Evolutionary conservation across 2,888 invertebrate genomes (phyloP).

Genomic region (Papilio demoleus): DNA sequence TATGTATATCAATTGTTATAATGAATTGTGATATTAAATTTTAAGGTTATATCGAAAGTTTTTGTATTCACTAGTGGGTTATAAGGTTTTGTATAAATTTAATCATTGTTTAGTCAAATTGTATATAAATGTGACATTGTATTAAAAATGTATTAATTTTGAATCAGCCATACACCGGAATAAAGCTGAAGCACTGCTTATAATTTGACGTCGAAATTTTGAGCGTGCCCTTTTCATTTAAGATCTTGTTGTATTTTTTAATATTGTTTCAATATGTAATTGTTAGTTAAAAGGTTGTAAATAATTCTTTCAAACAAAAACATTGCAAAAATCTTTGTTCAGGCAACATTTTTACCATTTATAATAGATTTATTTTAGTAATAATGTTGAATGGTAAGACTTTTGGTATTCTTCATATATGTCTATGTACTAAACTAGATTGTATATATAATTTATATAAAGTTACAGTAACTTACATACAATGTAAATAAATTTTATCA

Average conservation of each 20-base stretch:
- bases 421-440: neutral
- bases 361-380: neutral
- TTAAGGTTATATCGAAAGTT: slow-evolving; percentile 58
- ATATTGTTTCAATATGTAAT: no score
- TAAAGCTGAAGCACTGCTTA: no score
- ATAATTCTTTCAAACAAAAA: neutral
- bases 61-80: neutral
- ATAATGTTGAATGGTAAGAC: no score
- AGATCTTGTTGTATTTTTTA: no score
- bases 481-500: neutral
- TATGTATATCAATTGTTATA: slow-evolving; percentile 44
- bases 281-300: neutral
- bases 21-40: slow-evolving; percentile 73
- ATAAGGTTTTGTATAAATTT: neutral
- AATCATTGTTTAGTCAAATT: slow-evolving; percentile 25
- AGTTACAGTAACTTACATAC: no score
- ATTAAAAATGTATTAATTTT: neutral
- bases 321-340: neutral
- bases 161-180: no score
- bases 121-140: slow-evolving; percentile 35
- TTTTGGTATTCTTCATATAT: no score
- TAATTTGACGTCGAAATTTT: no score
- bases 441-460: slow-evolving; percentile 13
- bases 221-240: no score
- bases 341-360: neutral